Conservation (phyloP, 2,113 vertebrate species). For the Hypocryptadius cinnamomeus region DNA sequence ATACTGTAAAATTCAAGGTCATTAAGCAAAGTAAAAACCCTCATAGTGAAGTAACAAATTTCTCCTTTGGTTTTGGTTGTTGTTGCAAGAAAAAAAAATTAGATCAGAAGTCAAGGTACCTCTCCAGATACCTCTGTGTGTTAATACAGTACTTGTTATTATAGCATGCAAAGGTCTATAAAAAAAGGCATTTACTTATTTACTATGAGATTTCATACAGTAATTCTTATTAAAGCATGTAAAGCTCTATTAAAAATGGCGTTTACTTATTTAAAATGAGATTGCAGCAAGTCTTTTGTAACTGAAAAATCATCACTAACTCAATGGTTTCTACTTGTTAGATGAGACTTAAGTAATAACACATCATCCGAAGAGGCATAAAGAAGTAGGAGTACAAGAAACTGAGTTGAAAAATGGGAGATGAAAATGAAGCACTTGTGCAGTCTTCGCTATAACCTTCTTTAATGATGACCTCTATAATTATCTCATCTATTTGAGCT, state of each 20-base stretch:
- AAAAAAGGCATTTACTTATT: not conserved
- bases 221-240: not conserved
- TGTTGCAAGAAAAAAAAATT: not conserved
- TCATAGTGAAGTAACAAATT: not conserved
- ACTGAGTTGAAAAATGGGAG: not conserved
- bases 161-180: not conserved
- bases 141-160: not conserved
- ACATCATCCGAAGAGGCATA: not conserved
- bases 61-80: not conserved
- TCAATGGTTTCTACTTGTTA: not conserved
- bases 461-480: constrained; percentile 36
- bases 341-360: not conserved
- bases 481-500: constrained; percentile 54
- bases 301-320: not conserved
- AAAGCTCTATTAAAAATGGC: not conserved
- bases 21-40: not conserved
- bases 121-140: not conserved
- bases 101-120: not conserved
- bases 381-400: not conserved
- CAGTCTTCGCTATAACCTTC: not conserved
- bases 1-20: not conserved
- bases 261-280: not conserved
- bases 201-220: not conserved
- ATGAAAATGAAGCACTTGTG: not conserved
- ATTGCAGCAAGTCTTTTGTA: not conserved